Conservation (phyloP, 53 echinoderm and acorn worm genomes). For the Crossaster papposus region DNA sequence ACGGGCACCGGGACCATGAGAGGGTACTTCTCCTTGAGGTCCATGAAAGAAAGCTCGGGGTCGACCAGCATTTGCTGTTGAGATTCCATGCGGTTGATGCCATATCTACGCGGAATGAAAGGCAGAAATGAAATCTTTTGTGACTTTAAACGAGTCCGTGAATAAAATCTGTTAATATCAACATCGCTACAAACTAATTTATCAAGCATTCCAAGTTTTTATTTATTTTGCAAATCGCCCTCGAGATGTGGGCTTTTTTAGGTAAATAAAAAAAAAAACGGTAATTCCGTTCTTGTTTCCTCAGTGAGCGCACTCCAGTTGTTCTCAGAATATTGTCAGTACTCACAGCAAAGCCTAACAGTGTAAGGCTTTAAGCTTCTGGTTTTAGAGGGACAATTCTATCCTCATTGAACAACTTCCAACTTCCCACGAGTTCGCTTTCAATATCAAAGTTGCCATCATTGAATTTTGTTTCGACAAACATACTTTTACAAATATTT, state of each 20-base stretch:
- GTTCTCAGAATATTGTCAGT: slow-evolving; percentile 21
- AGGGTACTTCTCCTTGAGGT: slow-evolving; percentile 90
- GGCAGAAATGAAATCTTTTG: background rate
- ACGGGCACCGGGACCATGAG: slow-evolving; percentile 64
- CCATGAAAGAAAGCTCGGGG: slow-evolving; percentile 87
- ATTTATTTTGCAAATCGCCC: too few relatives aligned
- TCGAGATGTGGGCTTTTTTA: too few relatives aligned
- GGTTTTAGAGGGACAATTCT: slow-evolving; percentile 49
- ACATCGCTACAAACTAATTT: too few relatives aligned
- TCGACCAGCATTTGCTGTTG: slow-evolving; percentile 96
- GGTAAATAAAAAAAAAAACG: background rate
- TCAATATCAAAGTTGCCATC: too few relatives aligned
- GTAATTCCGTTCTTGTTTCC: background rate
- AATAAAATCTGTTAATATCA: background rate
- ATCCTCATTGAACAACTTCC: slow-evolving; percentile 36
- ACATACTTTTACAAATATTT: too few relatives aligned
- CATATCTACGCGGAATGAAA: slow-evolving; percentile 67
- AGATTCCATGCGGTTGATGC: slow-evolving; percentile 91
- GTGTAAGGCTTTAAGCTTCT: background rate
- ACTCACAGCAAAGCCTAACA: slow-evolving; percentile 36
- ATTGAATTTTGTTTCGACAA: too few relatives aligned
- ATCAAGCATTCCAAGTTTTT: too few relatives aligned
- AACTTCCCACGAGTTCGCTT: background rate
- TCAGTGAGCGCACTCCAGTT: background rate
- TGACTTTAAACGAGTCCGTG: background rate